These are phyloP conservation scores for Diplosoma virens DNA, from an alignment of 23 tunicate genomes.

Conservation along the genomic window DNA sequence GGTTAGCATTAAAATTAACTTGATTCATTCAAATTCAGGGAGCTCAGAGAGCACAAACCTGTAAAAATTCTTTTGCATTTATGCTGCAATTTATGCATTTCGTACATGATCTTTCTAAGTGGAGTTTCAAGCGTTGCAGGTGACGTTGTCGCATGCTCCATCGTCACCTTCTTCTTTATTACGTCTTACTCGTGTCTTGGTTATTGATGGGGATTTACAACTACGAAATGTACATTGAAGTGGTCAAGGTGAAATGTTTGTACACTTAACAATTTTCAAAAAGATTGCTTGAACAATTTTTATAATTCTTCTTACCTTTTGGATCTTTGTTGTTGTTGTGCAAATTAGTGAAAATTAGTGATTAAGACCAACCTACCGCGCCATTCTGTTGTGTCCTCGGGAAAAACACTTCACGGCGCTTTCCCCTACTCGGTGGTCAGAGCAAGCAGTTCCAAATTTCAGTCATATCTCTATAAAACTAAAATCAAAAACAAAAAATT, in stretches of 20 bases:
- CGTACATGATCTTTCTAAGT: slow-evolving; percentile 27
- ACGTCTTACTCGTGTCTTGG: slow-evolving; percentile 43
- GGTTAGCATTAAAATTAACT: neutral
- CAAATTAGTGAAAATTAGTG: too few relatives aligned
- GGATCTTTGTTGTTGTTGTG: too few relatives aligned
- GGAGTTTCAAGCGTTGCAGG: slow-evolving; percentile 17
- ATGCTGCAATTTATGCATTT: slow-evolving; percentile 18
- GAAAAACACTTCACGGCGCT: too few relatives aligned
- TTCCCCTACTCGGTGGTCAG: too few relatives aligned
- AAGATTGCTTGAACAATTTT: too few relatives aligned
- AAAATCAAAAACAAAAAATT: too few relatives aligned
- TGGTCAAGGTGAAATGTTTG: slow-evolving; percentile 30
- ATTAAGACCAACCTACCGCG: too few relatives aligned
- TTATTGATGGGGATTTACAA: slow-evolving; percentile 35
- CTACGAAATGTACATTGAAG: slow-evolving; percentile 29
- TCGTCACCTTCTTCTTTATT: slow-evolving; percentile 32
- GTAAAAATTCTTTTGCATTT: slow-evolving; percentile 37
- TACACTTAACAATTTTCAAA: neutral
- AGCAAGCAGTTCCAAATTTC: too few relatives aligned
- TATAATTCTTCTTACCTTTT: too few relatives aligned
- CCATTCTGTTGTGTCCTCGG: too few relatives aligned
- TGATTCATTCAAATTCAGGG: too few relatives aligned
- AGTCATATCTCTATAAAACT: too few relatives aligned
- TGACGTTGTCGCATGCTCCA: slow-evolving; percentile 4
- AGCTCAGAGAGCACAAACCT: slow-evolving; percentile 27